Evolutionary conservation across 2,888 invertebrate genomes (phyloP), one percentile per base, ranked within the genome.

Genomic region (Eristalis intricaria): DNA sequence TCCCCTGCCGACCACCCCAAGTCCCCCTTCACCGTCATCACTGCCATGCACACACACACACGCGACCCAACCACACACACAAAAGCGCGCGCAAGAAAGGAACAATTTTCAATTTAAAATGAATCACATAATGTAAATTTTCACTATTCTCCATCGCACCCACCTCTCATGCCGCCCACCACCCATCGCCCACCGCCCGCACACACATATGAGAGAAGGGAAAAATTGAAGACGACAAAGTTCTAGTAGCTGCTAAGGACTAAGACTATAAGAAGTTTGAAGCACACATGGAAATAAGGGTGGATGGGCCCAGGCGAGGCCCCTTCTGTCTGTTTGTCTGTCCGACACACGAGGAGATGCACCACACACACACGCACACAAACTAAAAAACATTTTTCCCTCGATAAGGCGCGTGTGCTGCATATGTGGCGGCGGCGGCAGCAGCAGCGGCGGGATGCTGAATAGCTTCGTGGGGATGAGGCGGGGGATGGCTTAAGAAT

Each of bases 341-440:
- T n/a, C n/a, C n/a, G n/a, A n/a, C n/a, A n/a, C n/a, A n/a, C n/a
- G 19, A 8, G 8, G 19, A 50, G 10, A 68, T 76, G 61, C 60
- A 76, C 50, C 63, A 68, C 8, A 8, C 8, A 7, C 32, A 69
- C 69, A 23, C 60, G 82, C 73, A 69, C 50, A 73, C 23, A 79
- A 79, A 60, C 68, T 58, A 74, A 71, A 76, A 61, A 76, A n/a
- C n/a, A n/a, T n/a, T 69, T 8, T 70, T 78, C 35, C 50, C 77
- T 83, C 73, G 65, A 82, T 56, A 86, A 74, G 82, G 86, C 86
- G 86, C 86, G 86, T 86, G 86, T 86, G 86, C 86, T 86, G 86
- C 86, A 86, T 86, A 82, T 82, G 78, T 77, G 84, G 50, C 19
- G 50, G 29, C 29, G 29, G 26, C 4, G 26, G 26, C 26, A 4